Evolutionary conservation across 2,113 vertebrate genomes (phyloP).

Genomic region (Aegithalos caudatus): DNA sequence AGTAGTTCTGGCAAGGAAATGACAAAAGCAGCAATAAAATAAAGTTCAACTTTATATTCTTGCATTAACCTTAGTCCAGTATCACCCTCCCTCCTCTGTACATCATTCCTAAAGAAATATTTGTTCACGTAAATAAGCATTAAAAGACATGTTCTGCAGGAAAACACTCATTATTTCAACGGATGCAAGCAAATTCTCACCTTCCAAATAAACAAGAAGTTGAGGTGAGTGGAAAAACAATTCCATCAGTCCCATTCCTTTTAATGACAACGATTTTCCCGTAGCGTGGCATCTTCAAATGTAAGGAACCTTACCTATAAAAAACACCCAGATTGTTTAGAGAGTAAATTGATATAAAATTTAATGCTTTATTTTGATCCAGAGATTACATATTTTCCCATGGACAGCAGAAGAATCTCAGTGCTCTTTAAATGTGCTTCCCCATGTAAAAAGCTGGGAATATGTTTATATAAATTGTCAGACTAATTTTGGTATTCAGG

Average conservation of each 20-base stretch:
- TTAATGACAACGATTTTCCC: conserved; percentile 85
- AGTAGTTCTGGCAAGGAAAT: not conserved
- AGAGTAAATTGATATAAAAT: rapidly evolving
- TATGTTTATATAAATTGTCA: not conserved
- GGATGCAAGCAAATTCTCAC: conserved; percentile 55
- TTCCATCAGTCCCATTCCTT: conserved; percentile 83
- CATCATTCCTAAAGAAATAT: not conserved
- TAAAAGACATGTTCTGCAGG: not conserved
- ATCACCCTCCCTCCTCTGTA: not conserved
- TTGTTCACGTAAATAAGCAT: not conserved
- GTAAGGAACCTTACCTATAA: not conserved
- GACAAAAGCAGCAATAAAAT: not conserved
- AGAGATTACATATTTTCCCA: not conserved
- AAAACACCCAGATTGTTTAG: not conserved
- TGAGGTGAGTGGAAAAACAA: conserved; percentile 82
- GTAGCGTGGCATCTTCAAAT: conserved; percentile 79
- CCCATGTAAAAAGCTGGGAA: not conserved
- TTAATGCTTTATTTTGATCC: not conserved
- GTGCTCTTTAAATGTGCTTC: rapidly evolving
- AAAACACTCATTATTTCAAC: not conserved
- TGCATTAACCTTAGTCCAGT: not conserved
- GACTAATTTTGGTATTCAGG: rapidly evolving
- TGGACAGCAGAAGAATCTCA: rapidly evolving
- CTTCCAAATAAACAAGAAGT: conserved; percentile 85
- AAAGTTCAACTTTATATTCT: not conserved